Evolutionary conservation across 2,113 vertebrate genomes (phyloP).

Genomic region (Steatornis caripensis): DNA sequence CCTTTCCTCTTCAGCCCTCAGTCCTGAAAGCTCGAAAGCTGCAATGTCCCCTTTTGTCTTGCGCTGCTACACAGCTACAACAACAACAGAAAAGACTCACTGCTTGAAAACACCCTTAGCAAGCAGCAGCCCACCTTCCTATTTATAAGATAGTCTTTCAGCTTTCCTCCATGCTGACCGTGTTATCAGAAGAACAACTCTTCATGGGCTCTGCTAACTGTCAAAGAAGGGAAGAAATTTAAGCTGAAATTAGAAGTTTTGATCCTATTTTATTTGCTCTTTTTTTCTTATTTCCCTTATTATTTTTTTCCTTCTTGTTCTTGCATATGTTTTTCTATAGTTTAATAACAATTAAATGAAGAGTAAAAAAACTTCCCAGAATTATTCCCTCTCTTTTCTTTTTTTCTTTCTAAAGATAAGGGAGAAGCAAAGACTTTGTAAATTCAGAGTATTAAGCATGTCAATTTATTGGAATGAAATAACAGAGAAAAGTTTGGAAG

Average conservation of each 20-base stretch:
- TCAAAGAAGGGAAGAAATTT: not conserved
- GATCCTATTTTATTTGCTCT: not conserved
- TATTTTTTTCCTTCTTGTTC: not conserved
- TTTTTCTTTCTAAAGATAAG: not conserved
- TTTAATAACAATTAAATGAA: not conserved
- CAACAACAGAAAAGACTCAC: constrained; percentile 17
- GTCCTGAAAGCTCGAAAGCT: constrained; percentile 70
- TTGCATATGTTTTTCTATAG: not conserved
- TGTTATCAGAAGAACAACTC: not conserved
- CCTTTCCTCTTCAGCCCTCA: constrained; percentile 77
- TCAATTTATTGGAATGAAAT: not conserved
- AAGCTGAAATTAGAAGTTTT: not conserved
- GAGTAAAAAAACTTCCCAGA: not conserved
- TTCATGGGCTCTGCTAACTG: not conserved
- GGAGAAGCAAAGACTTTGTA: not conserved
- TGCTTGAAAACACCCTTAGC: not conserved
- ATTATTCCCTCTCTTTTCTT: not conserved
- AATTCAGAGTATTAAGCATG: not conserved
- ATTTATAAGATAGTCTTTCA: not conserved
- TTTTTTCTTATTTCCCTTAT: not conserved
- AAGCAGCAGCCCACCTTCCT: not conserved
- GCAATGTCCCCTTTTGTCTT: constrained; percentile 81
- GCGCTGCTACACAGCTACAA: constrained; percentile 35
- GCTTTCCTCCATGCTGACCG: not conserved
- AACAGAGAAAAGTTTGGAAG: not conserved